Evolutionary conservation across 2,888 invertebrate species (phyloP).

Genomic region (Rhagonycha fulva): DNA sequence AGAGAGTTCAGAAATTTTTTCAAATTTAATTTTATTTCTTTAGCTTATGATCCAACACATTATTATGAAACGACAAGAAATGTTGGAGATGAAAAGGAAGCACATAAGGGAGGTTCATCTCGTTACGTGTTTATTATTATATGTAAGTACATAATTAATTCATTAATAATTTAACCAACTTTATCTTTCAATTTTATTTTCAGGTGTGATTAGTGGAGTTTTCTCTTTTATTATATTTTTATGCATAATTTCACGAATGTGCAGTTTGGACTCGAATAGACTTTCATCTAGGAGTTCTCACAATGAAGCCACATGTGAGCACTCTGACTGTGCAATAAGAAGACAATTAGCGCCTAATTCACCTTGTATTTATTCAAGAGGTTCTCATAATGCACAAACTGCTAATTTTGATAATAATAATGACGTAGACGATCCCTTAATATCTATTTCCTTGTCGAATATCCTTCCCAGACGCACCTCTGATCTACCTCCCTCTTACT

Average conservation of each 20-base stretch:
- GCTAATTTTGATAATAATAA: constrained; percentile 4
- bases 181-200: background rate
- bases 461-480: constrained; percentile 4
- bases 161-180: background rate
- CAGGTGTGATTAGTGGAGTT: background rate
- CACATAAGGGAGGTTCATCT: constrained; percentile 38
- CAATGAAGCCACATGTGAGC: constrained; percentile 1
- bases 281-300: background rate
- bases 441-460: background rate
- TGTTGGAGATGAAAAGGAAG: background rate
- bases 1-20: background rate
- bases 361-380: constrained; percentile 11
- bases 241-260: background rate
- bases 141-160: constrained; percentile 42
- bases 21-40: background rate
- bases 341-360: constrained; percentile 9
- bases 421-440: constrained; percentile 20
- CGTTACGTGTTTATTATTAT: constrained; percentile 50
- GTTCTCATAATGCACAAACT: background rate
- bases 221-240: background rate
- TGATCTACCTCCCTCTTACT: constrained; percentile 50
- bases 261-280: background rate
- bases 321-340: constrained; percentile 23
- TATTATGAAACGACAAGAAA: background rate
- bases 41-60: background rate